phyloP scores from a whole-genome alignment of 2,888 invertebrate genomes.

The Lapara coniferarum region DNA sequence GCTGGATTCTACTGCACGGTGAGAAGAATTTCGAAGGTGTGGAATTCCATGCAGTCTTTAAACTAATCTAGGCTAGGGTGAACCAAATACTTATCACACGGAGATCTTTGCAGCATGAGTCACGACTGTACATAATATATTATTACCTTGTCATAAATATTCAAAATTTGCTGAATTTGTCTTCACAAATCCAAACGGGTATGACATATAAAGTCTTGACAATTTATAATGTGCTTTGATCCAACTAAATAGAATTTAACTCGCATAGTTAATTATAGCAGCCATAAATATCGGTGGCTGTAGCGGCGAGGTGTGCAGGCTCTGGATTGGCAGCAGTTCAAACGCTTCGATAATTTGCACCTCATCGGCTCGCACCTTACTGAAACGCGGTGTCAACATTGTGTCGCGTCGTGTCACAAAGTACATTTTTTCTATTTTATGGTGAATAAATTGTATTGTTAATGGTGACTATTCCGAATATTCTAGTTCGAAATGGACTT shows the following conservation, averaged over 20 bases:
- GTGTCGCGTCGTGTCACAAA: background rate
- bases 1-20: no score
- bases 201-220: background rate
- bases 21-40: no score
- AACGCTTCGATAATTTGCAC: slow-evolving; percentile 38
- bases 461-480: background rate
- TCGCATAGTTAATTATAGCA: slow-evolving; percentile 26
- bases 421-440: slow-evolving; percentile 16
- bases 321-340: slow-evolving; percentile 45
- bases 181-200: background rate
- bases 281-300: slow-evolving; percentile 10
- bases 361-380: slow-evolving; percentile 36
- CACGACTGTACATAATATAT: no score
- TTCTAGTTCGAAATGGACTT: no score
- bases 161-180: background rate
- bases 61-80: no score
- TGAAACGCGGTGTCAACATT: slow-evolving; percentile 17
- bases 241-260: slow-evolving; percentile 22
- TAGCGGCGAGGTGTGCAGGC: slow-evolving; percentile 1
- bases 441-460: slow-evolving; percentile 23
- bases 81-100: no score
- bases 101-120: no score
- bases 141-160: no score
- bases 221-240: slow-evolving; percentile 23
- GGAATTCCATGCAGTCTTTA: no score